Evolutionary conservation across 37 sponge, comb jelly and placozoan genomes (phyloP), one percentile per base, ranked within the genome.

Genomic region (Eunapius fragilis): DNA sequence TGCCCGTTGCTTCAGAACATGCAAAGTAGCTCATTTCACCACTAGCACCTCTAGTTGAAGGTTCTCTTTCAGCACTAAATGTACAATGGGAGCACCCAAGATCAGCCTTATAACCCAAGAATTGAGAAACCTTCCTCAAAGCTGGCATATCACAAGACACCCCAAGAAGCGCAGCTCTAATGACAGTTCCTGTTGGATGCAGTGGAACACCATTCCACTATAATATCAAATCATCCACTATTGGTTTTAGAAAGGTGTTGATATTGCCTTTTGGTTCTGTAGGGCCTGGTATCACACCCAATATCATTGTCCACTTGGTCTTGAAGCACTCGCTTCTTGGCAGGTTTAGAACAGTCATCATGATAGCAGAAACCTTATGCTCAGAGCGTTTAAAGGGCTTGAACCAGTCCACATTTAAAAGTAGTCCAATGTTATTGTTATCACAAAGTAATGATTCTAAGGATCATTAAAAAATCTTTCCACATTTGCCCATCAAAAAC

Each of bases 251-350:
- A n/a, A n/a, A n/a, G n/a, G n/a, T n/a, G n/a, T n/a, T n/a, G n/a
- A 71, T 26, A 30, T 71, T 71, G 27, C 30, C 72, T 71, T 71
- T 71, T 31, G 72, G 72, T 12, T 71, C 72, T 31, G 30, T 71
- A 30, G 72, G 72, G 27, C 72, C 72, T 12, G 72, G 72, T 31
- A 71, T 71, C 72, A 71, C 27, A 31, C 72, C 72, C 27, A 71
- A 31, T 30, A 71, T 31, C 72, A 71, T 71, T 7, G 72, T 71
- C 72, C 72, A 71, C 72, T 71, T 71, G 72, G 10, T 12, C 72
- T 71, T 71, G 72, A 31, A n/a, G n/a, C n/a, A n/a, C n/a, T n/a
- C n/a, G n/a, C n/a, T n/a, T n/a, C n/a, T n/a, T n/a, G n/a, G n/a
- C 10, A 26, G 7, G 72, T 71, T 30, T 30, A 3, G 4, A 12